phyloP scores from a whole-genome alignment of 1,140 invertebrate genomes.

The Leptonema lineaticorne region DNA sequence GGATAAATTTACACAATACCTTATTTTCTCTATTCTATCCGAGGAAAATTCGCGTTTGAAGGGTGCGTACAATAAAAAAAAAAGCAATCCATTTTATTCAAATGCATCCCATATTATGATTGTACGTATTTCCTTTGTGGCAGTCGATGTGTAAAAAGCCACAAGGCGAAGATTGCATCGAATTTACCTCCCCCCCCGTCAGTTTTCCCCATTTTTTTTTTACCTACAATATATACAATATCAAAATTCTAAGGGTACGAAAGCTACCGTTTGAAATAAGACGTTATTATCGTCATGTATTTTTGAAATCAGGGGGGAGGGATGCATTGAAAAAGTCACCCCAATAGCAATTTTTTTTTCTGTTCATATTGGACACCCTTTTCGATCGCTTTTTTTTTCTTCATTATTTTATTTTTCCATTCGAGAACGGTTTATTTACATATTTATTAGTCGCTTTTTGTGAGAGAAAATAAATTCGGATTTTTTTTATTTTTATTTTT shows the following conservation, averaged over 20 bases:
- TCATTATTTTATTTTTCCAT: no score
- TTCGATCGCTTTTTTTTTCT: neutral
- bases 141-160: constrained; percentile 41
- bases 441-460: no score
- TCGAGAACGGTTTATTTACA: no score
- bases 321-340: neutral
- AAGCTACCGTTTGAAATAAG: constrained; percentile 28
- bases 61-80: neutral
- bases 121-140: constrained; percentile 36
- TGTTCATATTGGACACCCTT: neutral
- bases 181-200: neutral
- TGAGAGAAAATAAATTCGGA: no score
- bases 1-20: constrained; percentile 4
- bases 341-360: neutral
- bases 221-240: constrained; percentile 6
- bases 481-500: no score
- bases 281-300: constrained; percentile 39
- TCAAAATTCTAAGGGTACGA: constrained; percentile 6
- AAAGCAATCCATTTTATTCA: constrained; percentile 42
- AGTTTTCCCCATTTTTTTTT: no score
- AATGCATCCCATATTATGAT: constrained; percentile 38
- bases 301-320: constrained; percentile 21
- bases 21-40: neutral
- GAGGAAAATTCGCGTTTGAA: neutral
- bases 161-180: constrained; percentile 42